A percentile compares a stretch with the other conserved stretches of the same genome.
These are phyloP conservation scores for Actinia equina DNA, from an alignment of 64 coral and sea anemone species.

Conservation along the genomic window DNA sequence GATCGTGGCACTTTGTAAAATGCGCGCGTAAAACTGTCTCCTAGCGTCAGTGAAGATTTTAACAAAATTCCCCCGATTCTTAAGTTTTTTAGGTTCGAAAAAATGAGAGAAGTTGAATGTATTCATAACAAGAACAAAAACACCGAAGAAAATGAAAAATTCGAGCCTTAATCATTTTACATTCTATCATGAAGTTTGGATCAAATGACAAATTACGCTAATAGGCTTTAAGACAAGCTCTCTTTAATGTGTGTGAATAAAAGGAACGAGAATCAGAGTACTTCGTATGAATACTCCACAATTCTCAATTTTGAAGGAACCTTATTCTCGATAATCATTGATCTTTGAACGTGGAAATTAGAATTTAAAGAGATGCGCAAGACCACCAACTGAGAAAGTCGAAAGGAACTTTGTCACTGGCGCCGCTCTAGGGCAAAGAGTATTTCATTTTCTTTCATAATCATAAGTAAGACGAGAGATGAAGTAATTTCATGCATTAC, in stretches of 20 bases:
- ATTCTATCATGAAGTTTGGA: not conserved
- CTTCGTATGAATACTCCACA: not conserved
- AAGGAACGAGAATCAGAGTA: not conserved
- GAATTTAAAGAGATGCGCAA: not conserved
- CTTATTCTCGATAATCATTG: not conserved
- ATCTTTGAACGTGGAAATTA: not conserved
- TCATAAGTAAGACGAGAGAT: not conserved
- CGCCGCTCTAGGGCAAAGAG: not conserved
- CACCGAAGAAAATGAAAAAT: not conserved
- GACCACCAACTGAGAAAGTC: not conserved
- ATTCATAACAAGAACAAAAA: conserved; percentile 5
- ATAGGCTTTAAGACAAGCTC: not conserved
- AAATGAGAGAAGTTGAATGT: not conserved
- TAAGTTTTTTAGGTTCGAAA: not conserved
- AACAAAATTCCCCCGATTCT: not conserved
- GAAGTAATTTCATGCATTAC: not conserved
- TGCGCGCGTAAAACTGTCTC: not conserved
- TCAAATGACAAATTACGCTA: not conserved
- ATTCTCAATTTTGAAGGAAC: not conserved
- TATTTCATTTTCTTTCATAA: not conserved
- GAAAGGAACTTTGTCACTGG: not conserved
- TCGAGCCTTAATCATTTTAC: not conserved
- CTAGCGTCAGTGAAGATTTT: not conserved
- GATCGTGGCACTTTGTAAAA: not conserved
- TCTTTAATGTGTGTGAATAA: not conserved